Percentiles rank a stretch among this genome's conserved stretches.
Conservation (phyloP, 2,797 vertebrate genomes). For the Poeciliopsis paucimaculata region DNA sequence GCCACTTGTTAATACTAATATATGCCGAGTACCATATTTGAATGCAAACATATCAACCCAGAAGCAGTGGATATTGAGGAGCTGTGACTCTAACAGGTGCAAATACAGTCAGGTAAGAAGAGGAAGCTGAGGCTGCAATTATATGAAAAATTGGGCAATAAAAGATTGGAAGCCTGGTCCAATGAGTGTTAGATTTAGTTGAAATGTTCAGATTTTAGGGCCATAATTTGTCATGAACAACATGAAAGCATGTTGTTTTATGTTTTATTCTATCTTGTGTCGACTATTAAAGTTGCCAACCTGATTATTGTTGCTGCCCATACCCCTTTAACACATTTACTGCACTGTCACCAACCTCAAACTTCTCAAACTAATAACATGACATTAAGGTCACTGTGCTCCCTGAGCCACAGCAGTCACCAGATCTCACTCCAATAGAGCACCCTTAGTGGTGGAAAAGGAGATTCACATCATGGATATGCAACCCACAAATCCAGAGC, state of each 20-base stretch:
- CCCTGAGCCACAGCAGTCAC: not conserved
- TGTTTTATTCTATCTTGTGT: not conserved
- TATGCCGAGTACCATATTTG: not conserved
- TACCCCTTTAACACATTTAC: not conserved
- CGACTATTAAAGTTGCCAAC: not conserved
- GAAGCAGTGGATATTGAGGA: not conserved
- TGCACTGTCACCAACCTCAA: not conserved
- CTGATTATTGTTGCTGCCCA: not conserved
- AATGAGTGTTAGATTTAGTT: not conserved
- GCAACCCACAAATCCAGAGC: not conserved
- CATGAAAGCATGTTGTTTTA: not conserved
- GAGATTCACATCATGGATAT: not conserved
- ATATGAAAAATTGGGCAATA: not conserved
- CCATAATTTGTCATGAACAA: not conserved
- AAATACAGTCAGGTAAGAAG: not conserved
- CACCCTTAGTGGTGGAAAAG: not conserved
- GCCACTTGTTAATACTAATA: not conserved
- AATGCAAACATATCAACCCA: not conserved
- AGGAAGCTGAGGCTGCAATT: not conserved
- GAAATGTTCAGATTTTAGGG: not conserved
- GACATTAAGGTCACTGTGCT: not conserved
- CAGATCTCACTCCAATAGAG: not conserved
- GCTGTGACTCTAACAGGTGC: not conserved
- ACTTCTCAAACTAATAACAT: not conserved
- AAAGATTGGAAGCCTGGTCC: not conserved